Conservation (phyloP, 2,797 vertebrate genomes). For the Cossypha polioptera region DNA sequence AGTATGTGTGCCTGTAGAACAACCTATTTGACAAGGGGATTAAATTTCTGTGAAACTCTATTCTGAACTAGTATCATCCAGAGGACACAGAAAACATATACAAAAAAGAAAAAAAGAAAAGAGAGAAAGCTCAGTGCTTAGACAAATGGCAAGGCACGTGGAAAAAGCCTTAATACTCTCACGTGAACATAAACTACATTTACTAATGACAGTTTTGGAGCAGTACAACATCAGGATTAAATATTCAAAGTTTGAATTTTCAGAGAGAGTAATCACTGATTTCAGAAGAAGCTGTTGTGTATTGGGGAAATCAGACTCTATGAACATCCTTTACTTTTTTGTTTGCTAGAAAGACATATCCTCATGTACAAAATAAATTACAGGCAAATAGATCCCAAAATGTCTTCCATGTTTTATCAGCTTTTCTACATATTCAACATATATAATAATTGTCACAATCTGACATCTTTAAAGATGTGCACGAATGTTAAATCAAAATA, state of each 20-base stretch:
- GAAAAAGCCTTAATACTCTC: neutral
- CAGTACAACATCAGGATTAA: neutral
- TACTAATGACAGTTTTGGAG: neutral
- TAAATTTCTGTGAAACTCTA: neutral
- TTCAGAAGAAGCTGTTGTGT: neutral
- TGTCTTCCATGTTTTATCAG: neutral
- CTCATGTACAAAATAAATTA: neutral
- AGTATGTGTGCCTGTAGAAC: neutral
- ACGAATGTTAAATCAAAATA: neutral
- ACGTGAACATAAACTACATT: neutral
- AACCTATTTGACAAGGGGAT: neutral
- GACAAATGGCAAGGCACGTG: neutral
- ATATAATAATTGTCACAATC: neutral
- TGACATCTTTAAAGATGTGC: neutral
- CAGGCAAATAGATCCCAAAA: neutral
- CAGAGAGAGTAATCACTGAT: neutral
- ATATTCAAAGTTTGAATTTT: neutral
- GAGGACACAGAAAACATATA: rapidly evolving
- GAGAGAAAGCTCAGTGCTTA: neutral
- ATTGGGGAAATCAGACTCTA: neutral
- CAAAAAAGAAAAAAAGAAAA: too few species aligned
- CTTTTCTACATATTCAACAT: neutral
- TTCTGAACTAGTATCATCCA: neutral
- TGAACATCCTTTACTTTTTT: neutral
- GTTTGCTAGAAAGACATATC: neutral